Evolutionary conservation across 1,140 invertebrate genomes (phyloP).

Genomic region (Plectrocnemia conspersa): DNA sequence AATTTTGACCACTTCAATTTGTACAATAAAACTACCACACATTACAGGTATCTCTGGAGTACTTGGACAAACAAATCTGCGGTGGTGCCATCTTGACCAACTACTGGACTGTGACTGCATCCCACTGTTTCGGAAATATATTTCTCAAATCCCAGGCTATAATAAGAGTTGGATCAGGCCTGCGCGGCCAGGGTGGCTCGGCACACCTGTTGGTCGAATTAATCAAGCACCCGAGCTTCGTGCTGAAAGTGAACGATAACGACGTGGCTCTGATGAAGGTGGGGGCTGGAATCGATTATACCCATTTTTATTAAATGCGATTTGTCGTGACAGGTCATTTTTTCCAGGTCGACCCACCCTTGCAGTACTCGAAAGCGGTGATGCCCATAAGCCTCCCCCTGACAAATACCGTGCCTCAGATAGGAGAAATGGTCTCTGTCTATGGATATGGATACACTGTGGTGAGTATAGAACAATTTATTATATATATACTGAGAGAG

Average conservation of each 20-base stretch:
- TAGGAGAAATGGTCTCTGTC: constrained; percentile 36
- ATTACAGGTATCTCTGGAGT: constrained; percentile 40
- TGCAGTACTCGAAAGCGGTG: constrained; percentile 22
- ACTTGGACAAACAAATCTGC: constrained; percentile 42
- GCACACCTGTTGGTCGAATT: constrained; percentile 39
- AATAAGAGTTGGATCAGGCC: constrained; percentile 39
- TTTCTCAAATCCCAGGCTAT: constrained; percentile 23
- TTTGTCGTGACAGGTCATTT: no score
- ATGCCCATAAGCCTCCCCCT: constrained; percentile 36
- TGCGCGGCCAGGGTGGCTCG: constrained; percentile 36
- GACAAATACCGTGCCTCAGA: constrained; percentile 15
- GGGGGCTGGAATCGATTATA: constrained; percentile 5
- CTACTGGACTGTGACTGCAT: constrained; percentile 50
- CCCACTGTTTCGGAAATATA: constrained; percentile 45
- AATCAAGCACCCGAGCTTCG: constrained; percentile 43
- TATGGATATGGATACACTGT: constrained; percentile 42
- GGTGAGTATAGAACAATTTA: constrained; percentile 29
- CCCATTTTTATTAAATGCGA: no score
- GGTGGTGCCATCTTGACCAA: constrained; percentile 48
- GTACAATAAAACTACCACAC: no score
- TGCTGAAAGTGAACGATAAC: constrained; percentile 44
- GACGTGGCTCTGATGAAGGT: constrained; percentile 52
- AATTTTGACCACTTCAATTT: no score
- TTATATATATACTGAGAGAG: no score
- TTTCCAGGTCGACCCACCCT: constrained; percentile 21